phyloP scores from a whole-genome alignment of 1,140 invertebrate genomes.

The Oreohelix idahoensis region DNA sequence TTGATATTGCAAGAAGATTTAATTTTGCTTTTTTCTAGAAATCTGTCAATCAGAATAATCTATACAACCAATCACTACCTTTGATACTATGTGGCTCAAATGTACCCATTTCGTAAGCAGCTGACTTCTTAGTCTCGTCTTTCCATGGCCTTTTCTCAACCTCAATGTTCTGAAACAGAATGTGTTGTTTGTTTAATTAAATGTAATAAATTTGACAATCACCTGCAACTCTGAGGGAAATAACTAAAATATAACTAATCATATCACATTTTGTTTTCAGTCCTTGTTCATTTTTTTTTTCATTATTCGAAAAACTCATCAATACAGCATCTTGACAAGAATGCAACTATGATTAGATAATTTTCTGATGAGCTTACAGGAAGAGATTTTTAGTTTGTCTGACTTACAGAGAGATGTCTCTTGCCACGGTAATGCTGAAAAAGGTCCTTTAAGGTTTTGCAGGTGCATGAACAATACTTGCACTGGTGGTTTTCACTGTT shows the following conservation, averaged over 20 bases:
- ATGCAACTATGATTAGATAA: too few relatives aligned
- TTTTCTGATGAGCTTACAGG: too few relatives aligned
- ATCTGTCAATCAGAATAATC: background rate
- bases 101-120: background rate
- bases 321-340: too few relatives aligned
- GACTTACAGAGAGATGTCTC: conserved; percentile 18
- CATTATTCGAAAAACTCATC: too few relatives aligned
- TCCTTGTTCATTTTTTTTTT: too few relatives aligned
- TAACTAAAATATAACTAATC: background rate
- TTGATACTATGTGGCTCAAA: background rate
- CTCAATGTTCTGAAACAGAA: conserved; percentile 13
- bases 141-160: conserved; percentile 9
- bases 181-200: background rate
- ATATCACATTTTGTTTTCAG: too few relatives aligned
- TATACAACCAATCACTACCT: conserved; percentile 17
- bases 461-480: background rate
- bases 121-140: background rate
- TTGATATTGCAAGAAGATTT: background rate
- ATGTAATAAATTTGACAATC: background rate
- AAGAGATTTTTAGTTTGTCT: too few relatives aligned
- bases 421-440: conserved; percentile 15
- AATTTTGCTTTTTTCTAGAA: background rate
- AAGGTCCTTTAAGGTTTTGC: background rate
- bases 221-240: background rate
- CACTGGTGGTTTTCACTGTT: conserved; percentile 33